Evolutionary conservation across 2,888 invertebrate genomes (phyloP).

Genomic region (Vesta saturnalis): DNA sequence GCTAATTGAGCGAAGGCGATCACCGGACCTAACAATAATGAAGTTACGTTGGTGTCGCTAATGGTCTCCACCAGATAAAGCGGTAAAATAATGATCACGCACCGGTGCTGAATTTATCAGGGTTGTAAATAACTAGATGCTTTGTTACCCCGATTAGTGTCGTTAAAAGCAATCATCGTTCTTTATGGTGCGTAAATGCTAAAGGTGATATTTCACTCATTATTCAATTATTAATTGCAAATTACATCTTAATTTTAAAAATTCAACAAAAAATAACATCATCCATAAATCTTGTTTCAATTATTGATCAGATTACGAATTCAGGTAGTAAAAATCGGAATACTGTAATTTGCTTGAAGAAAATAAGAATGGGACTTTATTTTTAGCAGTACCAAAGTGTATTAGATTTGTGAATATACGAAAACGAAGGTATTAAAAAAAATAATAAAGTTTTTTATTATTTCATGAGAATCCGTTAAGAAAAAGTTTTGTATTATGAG

Average conservation of each 20-base stretch:
- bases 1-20: constrained; percentile 69
- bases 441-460: too few relatives aligned
- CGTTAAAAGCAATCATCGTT: constrained; percentile 56
- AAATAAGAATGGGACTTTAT: too few relatives aligned
- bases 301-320: too few relatives aligned
- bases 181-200: constrained; percentile 56
- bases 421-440: too few relatives aligned
- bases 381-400: too few relatives aligned
- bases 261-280: not conserved
- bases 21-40: constrained; percentile 51
- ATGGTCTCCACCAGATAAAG: constrained; percentile 48
- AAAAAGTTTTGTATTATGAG: too few relatives aligned
- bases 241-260: not conserved
- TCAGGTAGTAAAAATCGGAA: too few relatives aligned
- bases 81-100: constrained; percentile 54
- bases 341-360: too few relatives aligned
- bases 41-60: constrained; percentile 54
- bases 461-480: too few relatives aligned
- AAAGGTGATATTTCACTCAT: constrained; percentile 17
- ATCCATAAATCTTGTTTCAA: not conserved
- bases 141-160: constrained; percentile 56
- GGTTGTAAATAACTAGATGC: constrained; percentile 53
- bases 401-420: too few relatives aligned
- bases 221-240: constrained; percentile 10
- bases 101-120: constrained; percentile 51